Percentiles rank a stretch among this genome's conserved stretches.
Evolutionary conservation across 2,797 vertebrate species (phyloP).

Genomic region (Neomorphus geoffroyi): DNA sequence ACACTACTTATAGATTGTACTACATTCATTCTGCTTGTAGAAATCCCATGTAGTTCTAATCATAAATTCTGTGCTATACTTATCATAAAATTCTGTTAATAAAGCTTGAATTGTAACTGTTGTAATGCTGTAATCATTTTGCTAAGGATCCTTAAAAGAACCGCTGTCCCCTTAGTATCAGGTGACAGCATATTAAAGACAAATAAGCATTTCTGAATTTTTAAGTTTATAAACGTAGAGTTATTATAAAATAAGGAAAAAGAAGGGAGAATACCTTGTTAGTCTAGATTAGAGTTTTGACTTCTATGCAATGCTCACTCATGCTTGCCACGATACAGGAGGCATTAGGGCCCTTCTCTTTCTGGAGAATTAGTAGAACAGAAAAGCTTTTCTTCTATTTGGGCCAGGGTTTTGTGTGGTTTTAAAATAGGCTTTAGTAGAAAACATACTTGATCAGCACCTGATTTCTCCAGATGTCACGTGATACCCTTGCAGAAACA

Average conservation of each 20-base stretch:
- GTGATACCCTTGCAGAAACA: background rate
- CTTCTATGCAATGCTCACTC: background rate
- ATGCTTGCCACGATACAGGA: background rate
- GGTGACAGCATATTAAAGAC: background rate
- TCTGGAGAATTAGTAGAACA: background rate
- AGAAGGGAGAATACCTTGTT: background rate
- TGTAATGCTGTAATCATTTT: background rate
- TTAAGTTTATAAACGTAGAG: background rate
- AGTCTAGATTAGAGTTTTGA: background rate
- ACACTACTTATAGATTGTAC: background rate
- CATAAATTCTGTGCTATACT: background rate
- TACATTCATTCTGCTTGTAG: background rate
- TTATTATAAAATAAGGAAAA: background rate
- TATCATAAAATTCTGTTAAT: background rate
- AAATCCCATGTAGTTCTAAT: background rate
- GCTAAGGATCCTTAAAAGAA: background rate
- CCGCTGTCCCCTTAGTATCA: background rate
- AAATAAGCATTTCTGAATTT: background rate
- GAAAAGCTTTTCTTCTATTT: background rate
- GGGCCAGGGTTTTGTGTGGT: background rate
- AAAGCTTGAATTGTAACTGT: background rate
- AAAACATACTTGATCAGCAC: background rate
- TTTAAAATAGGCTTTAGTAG: background rate
- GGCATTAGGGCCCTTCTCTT: background rate
- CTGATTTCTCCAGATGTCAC: background rate